phyloP scores from a whole-genome alignment of 1,140 invertebrate species.

The Grapholita molesta region DNA sequence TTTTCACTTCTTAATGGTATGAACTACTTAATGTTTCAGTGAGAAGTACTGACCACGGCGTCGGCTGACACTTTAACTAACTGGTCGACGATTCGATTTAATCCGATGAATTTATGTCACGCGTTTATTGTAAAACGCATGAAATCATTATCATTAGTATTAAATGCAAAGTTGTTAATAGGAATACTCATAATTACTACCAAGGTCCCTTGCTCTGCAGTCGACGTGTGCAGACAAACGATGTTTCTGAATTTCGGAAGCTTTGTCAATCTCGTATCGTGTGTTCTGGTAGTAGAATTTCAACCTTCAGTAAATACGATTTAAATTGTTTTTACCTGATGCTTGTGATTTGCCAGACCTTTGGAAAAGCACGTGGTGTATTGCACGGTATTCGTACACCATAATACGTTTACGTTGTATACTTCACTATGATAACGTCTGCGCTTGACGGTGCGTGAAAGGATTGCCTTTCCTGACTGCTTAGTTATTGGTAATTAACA shows the following conservation, averaged over 20 bases:
- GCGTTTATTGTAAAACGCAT: too few species aligned
- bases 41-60: too few species aligned
- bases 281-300: background rate
- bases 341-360: background rate
- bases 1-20: too few species aligned
- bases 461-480: background rate
- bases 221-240: slow-evolving; percentile 5
- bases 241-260: background rate
- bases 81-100: too few species aligned
- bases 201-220: background rate
- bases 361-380: background rate
- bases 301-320: background rate
- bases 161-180: background rate
- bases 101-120: too few species aligned
- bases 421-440: background rate
- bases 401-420: background rate
- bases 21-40: too few species aligned
- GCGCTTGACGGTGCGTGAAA: background rate
- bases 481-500: background rate
- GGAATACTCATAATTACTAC: background rate
- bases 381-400: background rate
- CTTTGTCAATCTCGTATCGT: background rate
- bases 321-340: background rate
- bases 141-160: background rate
- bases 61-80: too few species aligned